These are phyloP conservation scores for Nemoura dubitans DNA, from an alignment of 2,888 invertebrate species.

Conservation along the genomic window DNA sequence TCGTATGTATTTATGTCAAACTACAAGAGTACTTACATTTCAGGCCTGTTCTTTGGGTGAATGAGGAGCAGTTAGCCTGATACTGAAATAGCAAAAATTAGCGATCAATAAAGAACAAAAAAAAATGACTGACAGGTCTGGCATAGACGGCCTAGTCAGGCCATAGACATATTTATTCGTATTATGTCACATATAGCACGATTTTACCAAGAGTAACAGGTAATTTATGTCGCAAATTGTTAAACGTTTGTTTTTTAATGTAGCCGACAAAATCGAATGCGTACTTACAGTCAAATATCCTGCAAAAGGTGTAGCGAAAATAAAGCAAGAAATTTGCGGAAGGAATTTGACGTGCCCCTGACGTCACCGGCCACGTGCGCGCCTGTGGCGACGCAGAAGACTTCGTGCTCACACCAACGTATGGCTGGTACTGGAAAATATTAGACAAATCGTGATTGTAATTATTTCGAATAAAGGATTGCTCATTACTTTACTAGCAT, in stretches of 20 bases:
- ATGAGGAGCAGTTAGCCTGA: slow-evolving; percentile 31
- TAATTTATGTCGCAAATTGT: neutral
- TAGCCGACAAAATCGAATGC: neutral
- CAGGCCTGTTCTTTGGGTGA: slow-evolving; percentile 21
- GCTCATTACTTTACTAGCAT: no score
- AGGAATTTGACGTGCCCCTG: slow-evolving; percentile 33
- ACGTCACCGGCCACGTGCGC: neutral
- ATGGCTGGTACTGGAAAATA: no score
- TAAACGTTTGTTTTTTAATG: neutral
- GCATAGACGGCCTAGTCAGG: neutral
- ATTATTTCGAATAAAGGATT: no score
- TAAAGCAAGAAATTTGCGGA: slow-evolving; percentile 25
- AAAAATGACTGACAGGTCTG: slow-evolving; percentile 9
- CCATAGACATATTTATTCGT: neutral
- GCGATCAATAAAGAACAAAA: slow-evolving; percentile 31
- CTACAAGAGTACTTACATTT: neutral
- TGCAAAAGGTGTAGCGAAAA: slow-evolving; percentile 29
- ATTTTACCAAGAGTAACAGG: neutral
- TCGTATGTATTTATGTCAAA: neutral
- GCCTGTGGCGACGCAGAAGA: neutral
- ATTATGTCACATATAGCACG: neutral
- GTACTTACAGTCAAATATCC: slow-evolving; percentile 32
- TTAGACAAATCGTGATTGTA: no score
- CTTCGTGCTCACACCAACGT: neutral
- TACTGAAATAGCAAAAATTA: slow-evolving; percentile 30